These are phyloP conservation scores for Pseudochaenichthys georgianus DNA, from an alignment of 2,797 vertebrate species.

Conservation along the genomic window DNA sequence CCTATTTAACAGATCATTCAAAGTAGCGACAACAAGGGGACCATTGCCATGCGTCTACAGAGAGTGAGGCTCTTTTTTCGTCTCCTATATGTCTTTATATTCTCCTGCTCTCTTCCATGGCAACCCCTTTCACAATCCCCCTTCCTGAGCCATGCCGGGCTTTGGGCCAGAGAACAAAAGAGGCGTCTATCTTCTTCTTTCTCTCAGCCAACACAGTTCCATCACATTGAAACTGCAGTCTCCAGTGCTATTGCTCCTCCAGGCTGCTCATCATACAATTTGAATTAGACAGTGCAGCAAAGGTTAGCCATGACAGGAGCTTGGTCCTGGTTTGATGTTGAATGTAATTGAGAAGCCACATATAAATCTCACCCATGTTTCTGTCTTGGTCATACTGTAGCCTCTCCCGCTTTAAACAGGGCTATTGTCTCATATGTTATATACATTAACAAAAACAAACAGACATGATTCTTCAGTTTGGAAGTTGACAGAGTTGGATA, in stretches of 20 bases:
- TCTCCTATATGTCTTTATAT: conserved; percentile 35
- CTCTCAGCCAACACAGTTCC: conserved; percentile 49
- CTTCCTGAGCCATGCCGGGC: conserved; percentile 52
- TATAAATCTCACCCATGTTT: background rate
- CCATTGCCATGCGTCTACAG: conserved; percentile 49
- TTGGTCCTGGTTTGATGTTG: background rate
- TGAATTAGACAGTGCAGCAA: background rate
- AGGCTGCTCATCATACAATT: conserved; percentile 13
- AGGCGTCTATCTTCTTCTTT: conserved; percentile 33
- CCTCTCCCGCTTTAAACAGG: background rate
- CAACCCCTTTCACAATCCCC: conserved; percentile 67
- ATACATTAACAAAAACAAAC: background rate
- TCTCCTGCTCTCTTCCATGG: conserved; percentile 60
- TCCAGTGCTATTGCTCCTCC: conserved; percentile 28
- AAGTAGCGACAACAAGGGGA: conserved; percentile 50
- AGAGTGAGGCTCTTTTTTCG: conserved; percentile 49
- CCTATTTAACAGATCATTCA: conserved; percentile 19
- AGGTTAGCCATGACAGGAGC: background rate
- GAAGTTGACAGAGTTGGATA: background rate
- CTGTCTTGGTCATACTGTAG: background rate
- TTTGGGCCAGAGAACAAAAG: conserved; percentile 58
- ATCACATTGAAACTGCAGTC: conserved; percentile 37
- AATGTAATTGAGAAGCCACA: background rate
- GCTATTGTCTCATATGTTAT: background rate
- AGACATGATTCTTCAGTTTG: background rate